These are phyloP conservation scores for Gracilinanus agilis DNA, from an alignment of 2,113 vertebrate genomes.

Conservation along the genomic window DNA sequence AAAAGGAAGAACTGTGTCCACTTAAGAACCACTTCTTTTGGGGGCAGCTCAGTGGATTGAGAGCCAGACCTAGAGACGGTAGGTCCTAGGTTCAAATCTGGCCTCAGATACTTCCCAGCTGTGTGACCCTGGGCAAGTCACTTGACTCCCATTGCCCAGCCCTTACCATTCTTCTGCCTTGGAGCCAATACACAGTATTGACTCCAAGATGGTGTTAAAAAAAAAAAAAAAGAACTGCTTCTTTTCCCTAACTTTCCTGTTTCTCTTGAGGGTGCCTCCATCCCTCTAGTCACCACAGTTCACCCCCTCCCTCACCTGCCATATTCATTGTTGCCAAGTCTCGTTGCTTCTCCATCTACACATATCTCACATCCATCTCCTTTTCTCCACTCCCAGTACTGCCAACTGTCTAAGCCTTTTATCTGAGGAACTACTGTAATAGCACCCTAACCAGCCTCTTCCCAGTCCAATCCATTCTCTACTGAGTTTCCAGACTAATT, in stretches of 20 bases:
- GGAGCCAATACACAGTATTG: no score
- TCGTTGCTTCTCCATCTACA: neutral
- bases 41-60: no score
- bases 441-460: neutral
- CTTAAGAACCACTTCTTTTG: neutral
- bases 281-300: neutral
- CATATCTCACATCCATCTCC: neutral
- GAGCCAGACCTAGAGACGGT: no score
- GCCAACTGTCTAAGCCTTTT: neutral
- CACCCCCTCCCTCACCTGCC: neutral
- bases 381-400: neutral
- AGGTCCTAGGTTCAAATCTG: no score
- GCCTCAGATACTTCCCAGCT: no score
- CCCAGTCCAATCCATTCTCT: neutral
- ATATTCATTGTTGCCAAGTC: neutral
- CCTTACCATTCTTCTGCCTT: no score
- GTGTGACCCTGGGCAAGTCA: no score
- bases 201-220: no score
- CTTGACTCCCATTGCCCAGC: no score
- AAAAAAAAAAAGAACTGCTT: neutral
- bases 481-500: neutral
- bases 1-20: neutral
- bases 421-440: neutral
- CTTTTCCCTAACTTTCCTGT: neutral
- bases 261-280: neutral